These are phyloP conservation scores for Deroplatys truncata DNA, from an alignment of 2,888 invertebrate genomes.

Conservation along the genomic window DNA sequence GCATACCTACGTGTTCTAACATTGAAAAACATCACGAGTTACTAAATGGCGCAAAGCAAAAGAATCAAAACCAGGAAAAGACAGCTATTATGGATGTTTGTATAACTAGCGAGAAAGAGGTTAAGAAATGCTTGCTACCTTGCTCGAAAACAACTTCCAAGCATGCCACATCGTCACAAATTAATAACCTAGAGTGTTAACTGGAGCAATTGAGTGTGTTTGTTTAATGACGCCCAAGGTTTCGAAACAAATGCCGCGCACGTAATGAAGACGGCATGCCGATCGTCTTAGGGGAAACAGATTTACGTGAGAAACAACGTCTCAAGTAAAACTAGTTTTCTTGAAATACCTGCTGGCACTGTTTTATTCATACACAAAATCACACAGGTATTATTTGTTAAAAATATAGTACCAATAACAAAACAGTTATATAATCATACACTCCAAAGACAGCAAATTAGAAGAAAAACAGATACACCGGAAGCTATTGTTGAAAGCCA, in stretches of 20 bases:
- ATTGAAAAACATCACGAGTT: not conserved
- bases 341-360: too few relatives aligned
- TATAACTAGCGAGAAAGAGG: not conserved
- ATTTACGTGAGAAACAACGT: too few relatives aligned
- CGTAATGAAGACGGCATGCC: not conserved
- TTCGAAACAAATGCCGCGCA: not conserved
- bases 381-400: too few relatives aligned
- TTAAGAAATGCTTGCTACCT: not conserved
- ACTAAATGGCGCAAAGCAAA: not conserved
- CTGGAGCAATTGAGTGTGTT: not conserved
- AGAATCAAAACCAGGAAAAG: not conserved
- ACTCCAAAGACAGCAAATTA: too few relatives aligned
- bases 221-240: not conserved
- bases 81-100: not conserved
- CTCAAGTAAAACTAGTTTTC: too few relatives aligned
- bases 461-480: too few relatives aligned
- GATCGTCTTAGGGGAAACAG: too few relatives aligned
- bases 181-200: not conserved
- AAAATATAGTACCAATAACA: too few relatives aligned
- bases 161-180: not conserved
- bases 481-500: too few relatives aligned
- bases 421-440: too few relatives aligned
- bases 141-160: not conserved
- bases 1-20: not conserved
- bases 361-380: too few relatives aligned